Percentiles rank a stretch among this genome's conserved stretches.
Evolutionary conservation across 2,888 invertebrate genomes (phyloP).

Genomic region (Xestia sexstrigata): DNA sequence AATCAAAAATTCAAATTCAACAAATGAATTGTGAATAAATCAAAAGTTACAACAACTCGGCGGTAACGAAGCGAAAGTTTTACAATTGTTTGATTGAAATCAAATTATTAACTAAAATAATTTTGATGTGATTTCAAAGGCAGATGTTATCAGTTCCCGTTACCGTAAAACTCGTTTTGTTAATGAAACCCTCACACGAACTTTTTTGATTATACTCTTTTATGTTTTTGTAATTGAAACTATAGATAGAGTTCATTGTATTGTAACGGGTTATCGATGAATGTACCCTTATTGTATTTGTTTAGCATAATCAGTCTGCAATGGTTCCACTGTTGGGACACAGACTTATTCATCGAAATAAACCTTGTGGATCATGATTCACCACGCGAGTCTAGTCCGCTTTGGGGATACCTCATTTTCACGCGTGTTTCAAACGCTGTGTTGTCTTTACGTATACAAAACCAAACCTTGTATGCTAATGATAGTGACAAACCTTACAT

Average conservation of each 20-base stretch:
- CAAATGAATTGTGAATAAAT: conserved; percentile 74
- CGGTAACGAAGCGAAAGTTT: conserved; percentile 71
- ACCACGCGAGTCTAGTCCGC: neutral
- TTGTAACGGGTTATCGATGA: neutral
- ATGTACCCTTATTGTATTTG: neutral
- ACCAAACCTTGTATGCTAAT: neutral
- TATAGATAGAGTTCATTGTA: neutral
- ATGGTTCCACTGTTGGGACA: neutral
- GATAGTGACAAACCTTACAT: neutral
- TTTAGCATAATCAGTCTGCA: neutral
- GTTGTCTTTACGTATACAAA: neutral
- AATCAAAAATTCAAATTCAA: conserved; percentile 76
- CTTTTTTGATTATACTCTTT: conserved; percentile 50
- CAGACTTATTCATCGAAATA: no score
- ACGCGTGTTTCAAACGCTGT: neutral
- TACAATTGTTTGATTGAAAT: conserved; percentile 71
- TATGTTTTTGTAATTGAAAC: conserved; percentile 14
- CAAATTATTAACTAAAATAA: conserved; percentile 71
- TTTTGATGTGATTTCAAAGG: conserved; percentile 68
- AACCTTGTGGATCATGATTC: neutral
- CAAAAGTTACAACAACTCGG: conserved; percentile 71
- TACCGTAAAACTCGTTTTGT: conserved; percentile 51
- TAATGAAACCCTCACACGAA: conserved; percentile 51
- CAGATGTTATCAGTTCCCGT: conserved; percentile 64
- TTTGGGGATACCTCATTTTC: neutral